phyloP scores from a whole-genome alignment of 2,113 vertebrate genomes.

The Chaetorhynchus papuensis region DNA sequence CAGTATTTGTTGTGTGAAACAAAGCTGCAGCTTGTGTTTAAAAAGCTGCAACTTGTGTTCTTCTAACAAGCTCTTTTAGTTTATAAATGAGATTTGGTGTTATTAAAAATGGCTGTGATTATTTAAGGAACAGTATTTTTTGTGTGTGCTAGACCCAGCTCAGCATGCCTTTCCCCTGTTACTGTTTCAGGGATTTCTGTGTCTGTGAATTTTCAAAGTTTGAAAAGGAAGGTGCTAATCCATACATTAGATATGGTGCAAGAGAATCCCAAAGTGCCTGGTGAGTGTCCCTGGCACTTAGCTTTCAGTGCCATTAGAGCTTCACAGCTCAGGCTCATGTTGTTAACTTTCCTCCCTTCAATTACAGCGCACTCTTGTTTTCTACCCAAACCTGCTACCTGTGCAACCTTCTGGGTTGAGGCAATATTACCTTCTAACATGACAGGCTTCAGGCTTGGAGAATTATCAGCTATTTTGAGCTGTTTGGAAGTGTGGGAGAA shows the following conservation, averaged over 20 bases:
- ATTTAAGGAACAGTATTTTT: neutral
- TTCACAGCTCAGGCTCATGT: neutral
- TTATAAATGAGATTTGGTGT: neutral
- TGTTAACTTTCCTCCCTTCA: neutral
- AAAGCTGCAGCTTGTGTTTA: neutral
- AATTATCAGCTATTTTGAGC: neutral
- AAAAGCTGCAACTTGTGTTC: neutral
- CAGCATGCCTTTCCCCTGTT: neutral
- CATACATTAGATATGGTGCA: fast-evolving
- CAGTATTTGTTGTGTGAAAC: neutral
- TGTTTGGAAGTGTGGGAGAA: neutral
- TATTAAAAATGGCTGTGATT: neutral
- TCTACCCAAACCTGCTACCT: neutral
- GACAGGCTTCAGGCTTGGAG: neutral
- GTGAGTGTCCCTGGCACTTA: neutral
- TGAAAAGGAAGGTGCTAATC: neutral
- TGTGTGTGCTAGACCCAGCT: neutral
- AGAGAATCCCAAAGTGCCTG: neutral
- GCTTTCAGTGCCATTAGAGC: neutral
- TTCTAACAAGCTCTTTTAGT: neutral
- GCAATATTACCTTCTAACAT: neutral
- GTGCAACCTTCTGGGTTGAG: neutral
- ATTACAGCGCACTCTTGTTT: neutral
- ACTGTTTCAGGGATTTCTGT: neutral
- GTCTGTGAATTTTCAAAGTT: neutral